Percentiles rank a stretch among this genome's conserved stretches.
phyloP scores from a whole-genome alignment of 2,113 vertebrate genomes.

The Theristicus caerulescens region DNA sequence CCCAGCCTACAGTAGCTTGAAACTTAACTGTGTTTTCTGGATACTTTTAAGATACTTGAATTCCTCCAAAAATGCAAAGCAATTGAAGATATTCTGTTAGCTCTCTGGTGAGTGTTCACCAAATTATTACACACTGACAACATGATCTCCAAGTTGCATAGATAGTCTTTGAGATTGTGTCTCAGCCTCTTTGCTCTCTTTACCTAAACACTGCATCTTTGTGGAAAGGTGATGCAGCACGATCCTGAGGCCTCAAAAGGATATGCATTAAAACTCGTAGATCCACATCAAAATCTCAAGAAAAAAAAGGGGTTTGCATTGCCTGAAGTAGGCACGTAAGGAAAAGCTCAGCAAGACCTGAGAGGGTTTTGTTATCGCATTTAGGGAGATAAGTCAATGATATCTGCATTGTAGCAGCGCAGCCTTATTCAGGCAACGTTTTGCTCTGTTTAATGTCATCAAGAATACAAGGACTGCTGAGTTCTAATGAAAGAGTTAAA shows the following conservation, averaged over 20 bases:
- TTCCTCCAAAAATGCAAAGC: not conserved
- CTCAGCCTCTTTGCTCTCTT: not conserved
- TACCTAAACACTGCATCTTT: not conserved
- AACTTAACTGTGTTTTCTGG: not conserved
- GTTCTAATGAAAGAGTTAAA: not conserved
- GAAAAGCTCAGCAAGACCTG: not conserved
- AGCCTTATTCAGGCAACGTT: not conserved
- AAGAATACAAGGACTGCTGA: accelerated
- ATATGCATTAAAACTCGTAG: accelerated
- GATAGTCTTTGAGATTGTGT: not conserved
- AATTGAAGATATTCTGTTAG: not conserved
- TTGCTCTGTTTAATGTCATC: not conserved
- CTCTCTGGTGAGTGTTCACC: not conserved
- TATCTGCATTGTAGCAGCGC: not conserved
- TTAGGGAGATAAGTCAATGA: not conserved
- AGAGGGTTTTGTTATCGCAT: not conserved
- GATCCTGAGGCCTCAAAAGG: not conserved
- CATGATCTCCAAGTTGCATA: not conserved
- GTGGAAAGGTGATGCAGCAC: not conserved
- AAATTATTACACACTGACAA: not conserved
- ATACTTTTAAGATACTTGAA: not conserved
- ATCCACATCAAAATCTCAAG: not conserved
- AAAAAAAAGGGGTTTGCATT: not conserved
- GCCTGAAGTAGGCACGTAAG: not conserved
- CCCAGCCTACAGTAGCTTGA: not conserved